These are phyloP conservation scores for Enteromius afrohamiltoni DNA, from an alignment of 2,797 vertebrate genomes.

Conservation along the genomic window DNA sequence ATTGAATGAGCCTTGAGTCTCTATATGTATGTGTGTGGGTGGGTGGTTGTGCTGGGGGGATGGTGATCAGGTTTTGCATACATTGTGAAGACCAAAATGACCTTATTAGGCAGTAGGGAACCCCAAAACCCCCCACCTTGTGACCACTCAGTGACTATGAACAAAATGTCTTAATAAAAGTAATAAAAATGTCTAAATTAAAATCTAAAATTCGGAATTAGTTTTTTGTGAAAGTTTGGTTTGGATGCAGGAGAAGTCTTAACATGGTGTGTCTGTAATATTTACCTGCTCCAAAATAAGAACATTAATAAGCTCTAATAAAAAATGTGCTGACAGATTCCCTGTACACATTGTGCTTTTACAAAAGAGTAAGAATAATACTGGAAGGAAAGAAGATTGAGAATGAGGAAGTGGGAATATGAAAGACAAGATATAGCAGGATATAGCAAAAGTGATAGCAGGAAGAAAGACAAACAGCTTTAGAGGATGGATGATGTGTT, in stretches of 20 bases:
- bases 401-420: slow-evolving; percentile 13
- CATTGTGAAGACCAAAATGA: background rate
- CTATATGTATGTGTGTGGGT: background rate
- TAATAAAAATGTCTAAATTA: background rate
- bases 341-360: slow-evolving; percentile 36
- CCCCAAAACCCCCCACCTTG: background rate
- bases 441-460: slow-evolving; percentile 33
- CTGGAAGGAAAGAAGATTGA: slow-evolving; percentile 41
- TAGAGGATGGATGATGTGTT: slow-evolving; percentile 18
- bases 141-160: background rate
- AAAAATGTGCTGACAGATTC: slow-evolving; percentile 72
- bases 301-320: slow-evolving; percentile 77
- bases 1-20: slow-evolving; percentile 78
- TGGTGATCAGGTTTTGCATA: slow-evolving; percentile 21
- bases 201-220: background rate
- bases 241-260: background rate
- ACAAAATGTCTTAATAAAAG: background rate
- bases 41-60: background rate
- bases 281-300: slow-evolving; percentile 74
- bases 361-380: slow-evolving; percentile 22
- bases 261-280: background rate
- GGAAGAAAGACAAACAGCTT: slow-evolving; percentile 36
- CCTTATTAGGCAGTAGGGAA: background rate
- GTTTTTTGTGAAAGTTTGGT: background rate
- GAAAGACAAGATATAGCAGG: slow-evolving; percentile 2